Conservation (phyloP, 2,888 invertebrate species). For the Stenurella melanura region DNA sequence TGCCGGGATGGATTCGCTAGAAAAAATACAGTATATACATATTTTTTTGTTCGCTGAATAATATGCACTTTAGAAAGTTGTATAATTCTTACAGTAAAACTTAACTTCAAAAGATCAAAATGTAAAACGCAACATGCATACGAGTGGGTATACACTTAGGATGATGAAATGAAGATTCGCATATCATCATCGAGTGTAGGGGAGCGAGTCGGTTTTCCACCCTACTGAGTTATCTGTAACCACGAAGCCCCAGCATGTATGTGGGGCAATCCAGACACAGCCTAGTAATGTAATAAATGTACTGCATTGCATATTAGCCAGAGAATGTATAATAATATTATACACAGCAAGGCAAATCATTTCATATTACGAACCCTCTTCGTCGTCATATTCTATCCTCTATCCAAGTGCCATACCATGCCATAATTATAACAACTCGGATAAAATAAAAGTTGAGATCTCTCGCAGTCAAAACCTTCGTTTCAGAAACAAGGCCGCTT, state of each 20-base stretch:
- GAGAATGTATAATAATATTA: constrained; percentile 63
- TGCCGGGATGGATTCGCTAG: not conserved
- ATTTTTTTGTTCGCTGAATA: constrained; percentile 25
- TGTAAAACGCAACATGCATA: constrained; percentile 35
- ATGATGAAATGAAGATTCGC: constrained; percentile 56
- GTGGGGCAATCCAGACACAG: constrained; percentile 63
- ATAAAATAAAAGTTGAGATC: constrained; percentile 41
- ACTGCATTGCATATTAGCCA: constrained; percentile 69
- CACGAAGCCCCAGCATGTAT: constrained; percentile 59
- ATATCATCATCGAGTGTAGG: constrained; percentile 53
- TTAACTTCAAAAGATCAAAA: constrained; percentile 41
- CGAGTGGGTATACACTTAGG: constrained; percentile 42
- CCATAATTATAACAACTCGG: constrained; percentile 38
- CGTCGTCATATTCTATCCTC: constrained; percentile 34
- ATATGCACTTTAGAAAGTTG: constrained; percentile 29
- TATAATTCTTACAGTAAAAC: constrained; percentile 29
- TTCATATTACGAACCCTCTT: constrained; percentile 50
- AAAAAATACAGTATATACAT: not conserved
- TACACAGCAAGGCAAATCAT: constrained; percentile 49
- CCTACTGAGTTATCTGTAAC: constrained; percentile 62
- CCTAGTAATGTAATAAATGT: constrained; percentile 70
- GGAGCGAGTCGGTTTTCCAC: constrained; percentile 51
- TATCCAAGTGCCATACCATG: constrained; percentile 26
- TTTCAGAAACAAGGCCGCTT: constrained; percentile 53
- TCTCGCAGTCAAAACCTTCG: constrained; percentile 35